A percentile compares a stretch with the other conserved stretches of the same genome.
These are phyloP conservation scores for Balaenoptera acutorostrata DNA, from an alignment of 2,113 vertebrate genomes.

Conservation along the genomic window DNA sequence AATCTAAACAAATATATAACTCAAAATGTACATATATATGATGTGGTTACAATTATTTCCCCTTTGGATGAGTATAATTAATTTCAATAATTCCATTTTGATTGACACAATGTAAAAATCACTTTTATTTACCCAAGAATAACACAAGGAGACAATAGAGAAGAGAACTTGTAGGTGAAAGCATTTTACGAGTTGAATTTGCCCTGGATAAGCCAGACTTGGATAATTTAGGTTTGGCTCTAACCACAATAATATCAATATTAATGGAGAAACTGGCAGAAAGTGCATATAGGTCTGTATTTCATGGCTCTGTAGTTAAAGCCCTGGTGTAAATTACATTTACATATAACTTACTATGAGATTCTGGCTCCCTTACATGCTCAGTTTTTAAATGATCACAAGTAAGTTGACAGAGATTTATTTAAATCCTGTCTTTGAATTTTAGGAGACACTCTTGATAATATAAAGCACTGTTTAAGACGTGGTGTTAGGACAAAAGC, in stretches of 20 bases:
- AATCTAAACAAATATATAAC: background rate
- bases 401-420: background rate
- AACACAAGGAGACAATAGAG: background rate
- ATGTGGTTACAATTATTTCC: background rate
- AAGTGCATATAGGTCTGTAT: background rate
- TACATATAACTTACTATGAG: background rate
- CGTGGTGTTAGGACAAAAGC: background rate
- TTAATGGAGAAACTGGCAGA: background rate
- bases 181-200: background rate
- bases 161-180: background rate
- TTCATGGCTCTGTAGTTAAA: background rate
- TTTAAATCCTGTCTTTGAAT: slow-evolving; percentile 15
- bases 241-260: background rate
- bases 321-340: background rate
- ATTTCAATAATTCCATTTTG: background rate
- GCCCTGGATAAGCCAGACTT: background rate
- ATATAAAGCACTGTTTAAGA: background rate
- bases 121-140: background rate
- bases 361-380: background rate
- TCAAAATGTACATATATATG: background rate
- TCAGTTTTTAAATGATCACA: background rate
- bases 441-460: slow-evolving; percentile 9
- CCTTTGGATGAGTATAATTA: background rate
- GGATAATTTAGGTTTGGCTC: background rate
- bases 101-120: background rate